Base-by-base conservation (phyloP, 1,140 invertebrate genomes). In the Drosophila lacertosa region DNA sequence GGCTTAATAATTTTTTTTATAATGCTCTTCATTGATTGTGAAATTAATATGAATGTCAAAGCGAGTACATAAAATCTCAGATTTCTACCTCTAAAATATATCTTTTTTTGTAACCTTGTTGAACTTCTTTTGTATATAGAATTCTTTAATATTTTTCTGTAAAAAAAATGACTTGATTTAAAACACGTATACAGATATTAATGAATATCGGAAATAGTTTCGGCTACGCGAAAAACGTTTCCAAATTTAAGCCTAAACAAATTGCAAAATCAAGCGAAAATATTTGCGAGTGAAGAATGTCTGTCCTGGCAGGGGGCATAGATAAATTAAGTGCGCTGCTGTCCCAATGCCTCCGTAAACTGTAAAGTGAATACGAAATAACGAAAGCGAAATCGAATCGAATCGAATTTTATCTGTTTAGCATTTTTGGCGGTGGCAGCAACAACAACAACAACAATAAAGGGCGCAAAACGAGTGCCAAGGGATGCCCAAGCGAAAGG, bases 331-430 rank as follows among this genome's bases (percentile, higher is more conserved):
- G 24, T 15, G n/a, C 24, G 26, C 57, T 32, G 15, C 13, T 33
- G n/a, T 6, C 35, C 35, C 26, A 9, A 2, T 6, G 24, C n/a
- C 16, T 0, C 7, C 7, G 47, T 37, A 48, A 55, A 51, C 59
- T 33, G 33, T 32, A 47, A 45, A 51, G 24, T 47, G 20, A 68
- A 39, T 13, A 22, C 15, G 44, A 26, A 58, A 44, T 32, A 54
- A 42, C n/a, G 60, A 60, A 72, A 53, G 45, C 57, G 35, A 67
- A 53, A 68, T 37, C 62, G 60, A 69, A 64, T 63, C 37, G 54
- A 74, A 66, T 50, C 68, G 64, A 62, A 77, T 75, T 77, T 70
- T 66, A 82, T 72, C 82, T 82, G 74, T 58, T 82, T 78, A 88
- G 65, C 70, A 82, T 82, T 80, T 69, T 71, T 60, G 48, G 59